These are phyloP conservation scores for Heloderma charlesbogerti DNA, from an alignment of 2,113 vertebrate species.

Conservation along the genomic window DNA sequence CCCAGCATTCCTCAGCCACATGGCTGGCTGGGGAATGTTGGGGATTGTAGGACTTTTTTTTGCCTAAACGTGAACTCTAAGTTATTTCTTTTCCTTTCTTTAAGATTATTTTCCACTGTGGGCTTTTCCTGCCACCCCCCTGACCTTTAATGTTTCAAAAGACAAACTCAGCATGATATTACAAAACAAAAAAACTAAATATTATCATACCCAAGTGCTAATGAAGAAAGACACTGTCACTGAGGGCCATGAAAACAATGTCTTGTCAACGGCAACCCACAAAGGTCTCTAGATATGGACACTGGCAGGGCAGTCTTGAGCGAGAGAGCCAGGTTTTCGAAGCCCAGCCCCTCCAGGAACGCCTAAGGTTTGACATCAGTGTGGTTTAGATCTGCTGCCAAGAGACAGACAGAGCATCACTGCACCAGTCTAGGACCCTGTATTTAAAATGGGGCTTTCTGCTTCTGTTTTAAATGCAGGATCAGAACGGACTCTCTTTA, in stretches of 20 bases:
- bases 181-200: constrained; percentile 14
- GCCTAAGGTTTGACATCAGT: constrained; percentile 53
- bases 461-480: no score
- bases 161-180: constrained; percentile 29
- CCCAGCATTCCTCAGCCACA: no score
- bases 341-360: constrained; percentile 29
- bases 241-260: constrained; percentile 29
- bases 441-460: no score
- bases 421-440: no score
- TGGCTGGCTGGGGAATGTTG: no score
- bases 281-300: constrained; percentile 48
- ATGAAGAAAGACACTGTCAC: constrained; percentile 54
- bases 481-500: no score
- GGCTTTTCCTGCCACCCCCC: constrained; percentile 20
- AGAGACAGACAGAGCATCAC: constrained; percentile 8
- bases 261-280: constrained; percentile 35
- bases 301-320: constrained; percentile 31
- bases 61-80: neutral
- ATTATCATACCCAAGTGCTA: constrained; percentile 58
- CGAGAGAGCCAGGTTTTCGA: constrained; percentile 18
- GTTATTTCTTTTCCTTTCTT: constrained; percentile 53
- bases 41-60: no score
- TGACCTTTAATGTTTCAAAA: constrained; percentile 60
- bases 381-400: constrained; percentile 31
- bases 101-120: constrained; percentile 30